Conservation (phyloP, 2,888 invertebrate species). For the Lycocerus yunnanus region DNA sequence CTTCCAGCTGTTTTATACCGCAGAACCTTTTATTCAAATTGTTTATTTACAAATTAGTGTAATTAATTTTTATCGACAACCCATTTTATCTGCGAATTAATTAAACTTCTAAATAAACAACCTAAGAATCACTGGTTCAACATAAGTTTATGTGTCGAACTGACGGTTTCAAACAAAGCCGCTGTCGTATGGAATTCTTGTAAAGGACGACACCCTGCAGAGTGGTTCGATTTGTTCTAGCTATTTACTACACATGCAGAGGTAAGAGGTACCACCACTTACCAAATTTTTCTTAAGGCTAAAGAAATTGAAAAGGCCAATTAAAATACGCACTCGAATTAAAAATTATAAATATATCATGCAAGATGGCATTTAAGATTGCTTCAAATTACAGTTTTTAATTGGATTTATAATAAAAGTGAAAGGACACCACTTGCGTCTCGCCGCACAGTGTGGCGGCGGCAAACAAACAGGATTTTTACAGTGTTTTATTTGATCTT, state of each 20-base stretch:
- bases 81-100: background rate
- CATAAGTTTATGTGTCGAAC: conserved; percentile 25
- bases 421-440: no score
- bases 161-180: conserved; percentile 35
- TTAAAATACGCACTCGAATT: background rate
- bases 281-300: background rate
- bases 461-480: no score
- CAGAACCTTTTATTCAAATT: background rate
- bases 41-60: background rate
- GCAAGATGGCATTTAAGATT: no score
- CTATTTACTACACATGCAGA: conserved; percentile 6
- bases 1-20: background rate
- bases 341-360: no score
- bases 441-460: no score
- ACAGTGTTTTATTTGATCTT: no score
- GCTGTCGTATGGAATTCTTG: conserved; percentile 36
- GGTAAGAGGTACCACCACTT: background rate
- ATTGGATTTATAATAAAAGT: no score
- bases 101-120: background rate
- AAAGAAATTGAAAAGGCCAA: background rate
- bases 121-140: conserved; percentile 23
- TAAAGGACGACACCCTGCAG: conserved; percentile 33
- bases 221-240: conserved; percentile 35
- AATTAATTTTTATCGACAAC: background rate
- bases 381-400: no score